A percentile compares a stretch with the other conserved stretches of the same genome.
Conservation (phyloP, 1,140 invertebrate genomes). For the Zaprionus nigranus region DNA sequence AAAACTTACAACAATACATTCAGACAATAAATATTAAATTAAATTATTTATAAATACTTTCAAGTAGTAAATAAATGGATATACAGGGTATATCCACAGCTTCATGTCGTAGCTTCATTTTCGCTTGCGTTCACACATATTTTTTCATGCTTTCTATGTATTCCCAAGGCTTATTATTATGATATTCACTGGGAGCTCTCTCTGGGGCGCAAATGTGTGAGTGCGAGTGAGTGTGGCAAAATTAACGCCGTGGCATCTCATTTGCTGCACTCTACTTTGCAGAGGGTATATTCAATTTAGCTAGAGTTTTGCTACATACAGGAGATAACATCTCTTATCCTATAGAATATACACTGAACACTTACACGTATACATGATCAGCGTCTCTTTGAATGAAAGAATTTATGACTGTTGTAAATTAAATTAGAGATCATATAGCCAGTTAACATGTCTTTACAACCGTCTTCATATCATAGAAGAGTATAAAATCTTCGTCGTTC, state of each 20-base stretch:
- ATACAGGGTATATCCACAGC: conserved; percentile 20
- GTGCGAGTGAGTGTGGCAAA: conserved; percentile 14
- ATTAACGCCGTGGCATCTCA: conserved; percentile 41
- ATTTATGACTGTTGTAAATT: too few species aligned
- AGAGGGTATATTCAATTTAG: background rate
- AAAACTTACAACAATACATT: background rate
- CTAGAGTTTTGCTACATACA: background rate
- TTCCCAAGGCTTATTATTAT: conserved; percentile 72
- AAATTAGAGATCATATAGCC: too few species aligned
- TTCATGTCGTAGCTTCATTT: too few species aligned
- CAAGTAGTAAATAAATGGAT: background rate
- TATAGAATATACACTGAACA: background rate
- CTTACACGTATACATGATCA: too few species aligned
- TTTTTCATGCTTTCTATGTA: conserved; percentile 42
- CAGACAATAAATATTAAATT: background rate
- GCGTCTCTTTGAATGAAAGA: background rate
- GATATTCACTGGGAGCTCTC: conserved; percentile 51
- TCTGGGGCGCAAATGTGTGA: background rate
- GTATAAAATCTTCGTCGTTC: background rate
- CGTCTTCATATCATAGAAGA: background rate
- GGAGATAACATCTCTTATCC: too few species aligned
- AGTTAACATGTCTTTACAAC: background rate
- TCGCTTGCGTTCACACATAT: conserved; percentile 27
- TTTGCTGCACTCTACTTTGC: conserved; percentile 9
- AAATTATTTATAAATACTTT: background rate